Evolutionary conservation across 2,888 invertebrate genomes (phyloP).

Genomic region (Platypus cylindrus): DNA sequence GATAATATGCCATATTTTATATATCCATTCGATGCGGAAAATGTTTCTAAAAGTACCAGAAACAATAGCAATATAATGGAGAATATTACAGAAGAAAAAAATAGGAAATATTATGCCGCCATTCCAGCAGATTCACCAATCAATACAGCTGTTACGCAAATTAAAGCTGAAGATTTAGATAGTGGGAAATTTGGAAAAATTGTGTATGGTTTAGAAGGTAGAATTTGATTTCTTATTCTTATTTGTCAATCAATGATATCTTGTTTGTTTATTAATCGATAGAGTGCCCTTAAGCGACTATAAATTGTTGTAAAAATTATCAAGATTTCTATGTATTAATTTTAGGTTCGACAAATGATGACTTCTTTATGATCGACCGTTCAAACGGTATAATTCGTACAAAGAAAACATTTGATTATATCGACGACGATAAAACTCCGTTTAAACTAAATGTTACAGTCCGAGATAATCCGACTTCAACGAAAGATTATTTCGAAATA

Average conservation of each 20-base stretch:
- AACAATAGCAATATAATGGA: constrained; percentile 2
- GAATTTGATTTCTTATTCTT: no score
- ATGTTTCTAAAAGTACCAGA: constrained; percentile 1
- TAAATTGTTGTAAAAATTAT: no score
- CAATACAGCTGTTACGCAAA: constrained; percentile 64
- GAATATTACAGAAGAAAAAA: constrained; percentile 3
- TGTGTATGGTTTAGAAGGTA: constrained; percentile 44
- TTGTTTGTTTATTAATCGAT: no score
- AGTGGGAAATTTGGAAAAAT: constrained; percentile 72
- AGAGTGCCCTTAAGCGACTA: no score
- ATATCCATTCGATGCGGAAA: constrained; percentile 38
- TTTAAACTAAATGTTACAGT: constrained; percentile 63
- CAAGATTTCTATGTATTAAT: no score
- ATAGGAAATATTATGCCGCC: constrained; percentile 67
- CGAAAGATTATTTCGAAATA: constrained; percentile 48
- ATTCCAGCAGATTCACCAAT: constrained; percentile 61
- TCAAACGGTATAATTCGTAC: constrained; percentile 67
- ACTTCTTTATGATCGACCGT: constrained; percentile 60
- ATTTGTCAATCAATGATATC: no score
- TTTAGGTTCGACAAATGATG: constrained; percentile 34
- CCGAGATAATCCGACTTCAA: constrained; percentile 57
- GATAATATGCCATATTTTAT: constrained; percentile 79
- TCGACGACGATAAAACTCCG: constrained; percentile 50
- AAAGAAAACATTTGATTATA: constrained; percentile 56
- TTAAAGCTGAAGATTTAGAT: constrained; percentile 77